Evolutionary conservation across 2,888 invertebrate species (phyloP).

Genomic region (Scaptomyza caliginosa): DNA sequence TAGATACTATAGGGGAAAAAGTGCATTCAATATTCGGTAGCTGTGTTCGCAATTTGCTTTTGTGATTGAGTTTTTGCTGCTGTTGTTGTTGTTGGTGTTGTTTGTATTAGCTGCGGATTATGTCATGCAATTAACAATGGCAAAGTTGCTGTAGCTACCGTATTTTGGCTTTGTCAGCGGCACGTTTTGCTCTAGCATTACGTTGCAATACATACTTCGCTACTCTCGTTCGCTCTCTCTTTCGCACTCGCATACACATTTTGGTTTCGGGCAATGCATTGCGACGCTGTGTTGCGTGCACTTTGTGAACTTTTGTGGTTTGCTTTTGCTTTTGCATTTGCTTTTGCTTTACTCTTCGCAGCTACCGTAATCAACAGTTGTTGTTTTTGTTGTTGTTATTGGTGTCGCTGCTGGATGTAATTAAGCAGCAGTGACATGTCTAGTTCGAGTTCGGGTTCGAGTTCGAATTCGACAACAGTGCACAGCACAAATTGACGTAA

Average conservation of each 20-base stretch:
- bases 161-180: slow-evolving; percentile 63
- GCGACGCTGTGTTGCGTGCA: slow-evolving; percentile 61
- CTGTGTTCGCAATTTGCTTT: slow-evolving; percentile 32
- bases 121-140: slow-evolving; percentile 79
- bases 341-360: slow-evolving; percentile 4
- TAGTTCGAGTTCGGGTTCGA: slow-evolving; percentile 60
- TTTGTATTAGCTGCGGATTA: slow-evolving; percentile 74
- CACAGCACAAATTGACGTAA: slow-evolving; percentile 72
- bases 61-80: slow-evolving; percentile 73
- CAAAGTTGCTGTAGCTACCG: slow-evolving; percentile 50
- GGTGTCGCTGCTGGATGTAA: slow-evolving; percentile 53
- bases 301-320: slow-evolving; percentile 66
- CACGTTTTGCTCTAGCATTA: slow-evolving; percentile 56
- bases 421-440: slow-evolving; percentile 79
- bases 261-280: slow-evolving; percentile 29
- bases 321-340: neutral
- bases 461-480: slow-evolving; percentile 63
- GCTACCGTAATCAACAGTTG: slow-evolving; percentile 56
- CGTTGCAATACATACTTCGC: slow-evolving; percentile 49
- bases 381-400: slow-evolving; percentile 21
- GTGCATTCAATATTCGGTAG: slow-evolving; percentile 26
- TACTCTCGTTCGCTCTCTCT: no score
- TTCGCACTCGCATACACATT: slow-evolving; percentile 16
- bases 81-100: no score
- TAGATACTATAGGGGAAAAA: neutral